Evolutionary conservation across 2,113 vertebrate genomes (phyloP).

Genomic region (Seriola rivoliana): DNA sequence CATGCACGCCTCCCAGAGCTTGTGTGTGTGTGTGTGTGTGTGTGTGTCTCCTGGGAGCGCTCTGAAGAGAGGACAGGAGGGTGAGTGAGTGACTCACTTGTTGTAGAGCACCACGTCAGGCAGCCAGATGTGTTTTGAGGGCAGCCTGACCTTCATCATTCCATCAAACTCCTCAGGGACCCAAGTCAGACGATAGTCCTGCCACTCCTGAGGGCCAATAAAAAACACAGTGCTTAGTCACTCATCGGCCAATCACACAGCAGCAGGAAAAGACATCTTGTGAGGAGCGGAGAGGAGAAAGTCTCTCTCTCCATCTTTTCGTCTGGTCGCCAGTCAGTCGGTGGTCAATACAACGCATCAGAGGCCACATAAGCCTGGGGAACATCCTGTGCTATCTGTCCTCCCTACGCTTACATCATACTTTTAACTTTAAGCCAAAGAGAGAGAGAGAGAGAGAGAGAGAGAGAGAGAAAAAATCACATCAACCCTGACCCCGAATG

Average conservation of each 20-base stretch:
- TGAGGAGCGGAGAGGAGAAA: constrained; percentile 15
- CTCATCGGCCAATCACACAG: constrained; percentile 26
- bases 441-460: constrained; percentile 7
- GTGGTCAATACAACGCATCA: constrained; percentile 21
- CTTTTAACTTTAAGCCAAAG: constrained; percentile 16
- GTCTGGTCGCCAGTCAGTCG: neutral
- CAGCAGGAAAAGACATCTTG: neutral
- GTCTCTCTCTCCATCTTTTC: constrained; percentile 13
- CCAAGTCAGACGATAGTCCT: constrained; percentile 97
- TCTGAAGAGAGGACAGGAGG: constrained; percentile 11
- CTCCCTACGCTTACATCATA: constrained; percentile 29
- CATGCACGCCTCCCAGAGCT: neutral
- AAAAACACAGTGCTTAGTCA: constrained; percentile 48
- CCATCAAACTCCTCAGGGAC: constrained; percentile 95
- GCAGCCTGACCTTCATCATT: constrained; percentile 96
- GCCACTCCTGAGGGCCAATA: constrained; percentile 90
- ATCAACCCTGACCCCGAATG: constrained; percentile 39
- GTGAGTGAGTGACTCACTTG: constrained; percentile 88
- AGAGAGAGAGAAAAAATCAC: constrained; percentile 9
- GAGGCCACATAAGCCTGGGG: neutral
- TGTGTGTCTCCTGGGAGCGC: neutral
- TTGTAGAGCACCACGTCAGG: constrained; percentile 99
- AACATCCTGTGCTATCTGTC: constrained; percentile 36
- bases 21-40: no score
- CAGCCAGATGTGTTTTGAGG: constrained; percentile 98